Conservation (phyloP, 1,140 invertebrate species). For the Halictus rubicundus region DNA sequence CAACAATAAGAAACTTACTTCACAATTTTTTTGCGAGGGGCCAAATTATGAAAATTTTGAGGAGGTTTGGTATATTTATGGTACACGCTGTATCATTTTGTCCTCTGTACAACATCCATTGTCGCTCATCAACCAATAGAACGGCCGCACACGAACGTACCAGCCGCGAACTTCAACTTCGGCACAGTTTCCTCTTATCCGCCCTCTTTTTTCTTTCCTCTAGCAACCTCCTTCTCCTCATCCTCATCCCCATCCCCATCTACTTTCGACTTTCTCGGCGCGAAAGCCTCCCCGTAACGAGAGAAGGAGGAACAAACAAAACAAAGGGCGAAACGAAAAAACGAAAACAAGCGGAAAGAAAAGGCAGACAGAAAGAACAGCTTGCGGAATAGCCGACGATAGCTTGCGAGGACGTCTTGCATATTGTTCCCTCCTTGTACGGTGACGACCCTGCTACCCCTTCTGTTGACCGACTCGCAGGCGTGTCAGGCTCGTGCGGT, state of each 20-base stretch:
- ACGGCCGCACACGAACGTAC: slow-evolving; percentile 4
- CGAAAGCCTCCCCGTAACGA: slow-evolving; percentile 17
- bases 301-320: not conserved
- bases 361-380: slow-evolving; percentile 13
- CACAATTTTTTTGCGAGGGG: no score
- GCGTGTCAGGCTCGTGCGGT: not conserved
- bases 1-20: no score
- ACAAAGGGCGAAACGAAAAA: no score
- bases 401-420: slow-evolving; percentile 27
- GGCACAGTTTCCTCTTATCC: not conserved
- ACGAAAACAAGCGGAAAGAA: not conserved
- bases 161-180: slow-evolving; percentile 38
- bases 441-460: not conserved
- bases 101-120: slow-evolving; percentile 56
- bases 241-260: not conserved
- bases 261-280: not conserved
- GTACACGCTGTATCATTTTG: no score
- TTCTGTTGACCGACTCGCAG: no score
- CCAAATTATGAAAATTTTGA: no score
- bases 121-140: slow-evolving; percentile 54
- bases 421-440: slow-evolving; percentile 8
- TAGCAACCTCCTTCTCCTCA: no score
- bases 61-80: no score
- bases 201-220: no score
- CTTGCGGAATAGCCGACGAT: slow-evolving; percentile 34